Base-by-base conservation (phyloP, 2,888 invertebrate genomes). In the Cremastinae sp. region DNA sequence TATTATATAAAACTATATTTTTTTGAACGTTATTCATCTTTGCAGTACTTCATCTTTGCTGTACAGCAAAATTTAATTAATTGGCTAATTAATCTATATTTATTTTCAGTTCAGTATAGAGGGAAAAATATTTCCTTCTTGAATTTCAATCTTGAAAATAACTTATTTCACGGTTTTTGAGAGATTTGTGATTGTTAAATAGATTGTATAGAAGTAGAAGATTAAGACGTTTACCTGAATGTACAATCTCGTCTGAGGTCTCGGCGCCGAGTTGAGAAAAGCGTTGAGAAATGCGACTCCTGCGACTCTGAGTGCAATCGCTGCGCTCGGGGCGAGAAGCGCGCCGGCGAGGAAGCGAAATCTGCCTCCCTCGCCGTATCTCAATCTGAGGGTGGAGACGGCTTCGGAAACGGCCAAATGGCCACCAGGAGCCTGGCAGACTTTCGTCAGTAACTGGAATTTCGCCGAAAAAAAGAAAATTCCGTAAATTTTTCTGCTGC, bases 311-410 rank as follows among this genome's bases (percentile, higher is more conserved):
- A 96, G 91, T 78, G 85, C 88, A 9, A 86, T 82, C 0, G 93
- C 92, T 0, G 94, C 94, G 12, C 95, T 94, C 0, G 94, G 92
- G 69, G 96, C 96, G 83, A 95, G 94, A 73, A 97, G 92, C 93
- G 97, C 97, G 0, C 97, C 97, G 5, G 97, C 95, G 0, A 98
- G 92, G 86, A 98, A 95, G 75, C 97, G 93, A 90, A 98, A 98
- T 86, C 97, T 93, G 4, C 97, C 97, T 0, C 97, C 97, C 88
- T 98, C 98, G 2, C 97, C 97, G 87, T 96, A 96, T 74, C 97
- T 93, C 4, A 98, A 91, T 41, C 97, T 92, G 64, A 98, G 91
- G 0, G 97, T 96, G 0, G 97, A 96, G 80, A 98, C 92, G 0
- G 98, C 97, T 89, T 98, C 98, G 0, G 97, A 95, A 12, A 98